These are phyloP conservation scores for Elymnias hypermnestra DNA, from an alignment of 1,140 invertebrate genomes.

Conservation along the genomic window DNA sequence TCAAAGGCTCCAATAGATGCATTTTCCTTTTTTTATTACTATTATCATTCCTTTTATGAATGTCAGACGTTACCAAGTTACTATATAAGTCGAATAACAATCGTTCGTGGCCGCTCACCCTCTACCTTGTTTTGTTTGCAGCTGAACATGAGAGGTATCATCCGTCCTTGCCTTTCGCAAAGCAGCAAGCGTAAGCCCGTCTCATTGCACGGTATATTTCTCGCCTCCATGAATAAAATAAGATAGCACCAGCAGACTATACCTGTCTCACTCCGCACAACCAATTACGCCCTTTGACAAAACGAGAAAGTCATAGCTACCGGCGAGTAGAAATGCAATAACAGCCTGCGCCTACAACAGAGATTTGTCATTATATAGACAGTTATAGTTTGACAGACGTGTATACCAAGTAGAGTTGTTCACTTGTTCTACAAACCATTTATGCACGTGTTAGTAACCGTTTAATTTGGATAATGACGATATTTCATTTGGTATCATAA, in stretches of 20 bases:
- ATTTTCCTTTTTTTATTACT: slow-evolving; percentile 55
- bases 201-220: slow-evolving; percentile 40
- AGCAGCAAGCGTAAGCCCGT: slow-evolving; percentile 32
- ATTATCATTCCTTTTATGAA: slow-evolving; percentile 56
- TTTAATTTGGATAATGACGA: slow-evolving; percentile 56
- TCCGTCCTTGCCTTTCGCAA: slow-evolving; percentile 43
- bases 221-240: slow-evolving; percentile 64
- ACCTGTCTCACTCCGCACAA: slow-evolving; percentile 41
- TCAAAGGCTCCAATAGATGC: slow-evolving; percentile 36
- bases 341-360: slow-evolving; percentile 49
- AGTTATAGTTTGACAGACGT: slow-evolving; percentile 34
- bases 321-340: slow-evolving; percentile 50
- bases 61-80: slow-evolving; percentile 46
- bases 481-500: slow-evolving; percentile 27
- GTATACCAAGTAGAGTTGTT: slow-evolving; percentile 36
- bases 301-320: slow-evolving; percentile 38
- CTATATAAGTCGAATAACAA: slow-evolving; percentile 65
- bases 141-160: slow-evolving; percentile 40
- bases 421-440: slow-evolving; percentile 46
- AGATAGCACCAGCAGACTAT: slow-evolving; percentile 47
- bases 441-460: slow-evolving; percentile 55
- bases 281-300: slow-evolving; percentile 22
- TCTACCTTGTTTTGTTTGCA: slow-evolving; percentile 48
- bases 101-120: slow-evolving; percentile 54
- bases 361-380: slow-evolving; percentile 48